These are phyloP conservation scores for Holothuria leucospilota DNA, from an alignment of 53 echinoderm and acorn worm genomes.

Conservation along the genomic window DNA sequence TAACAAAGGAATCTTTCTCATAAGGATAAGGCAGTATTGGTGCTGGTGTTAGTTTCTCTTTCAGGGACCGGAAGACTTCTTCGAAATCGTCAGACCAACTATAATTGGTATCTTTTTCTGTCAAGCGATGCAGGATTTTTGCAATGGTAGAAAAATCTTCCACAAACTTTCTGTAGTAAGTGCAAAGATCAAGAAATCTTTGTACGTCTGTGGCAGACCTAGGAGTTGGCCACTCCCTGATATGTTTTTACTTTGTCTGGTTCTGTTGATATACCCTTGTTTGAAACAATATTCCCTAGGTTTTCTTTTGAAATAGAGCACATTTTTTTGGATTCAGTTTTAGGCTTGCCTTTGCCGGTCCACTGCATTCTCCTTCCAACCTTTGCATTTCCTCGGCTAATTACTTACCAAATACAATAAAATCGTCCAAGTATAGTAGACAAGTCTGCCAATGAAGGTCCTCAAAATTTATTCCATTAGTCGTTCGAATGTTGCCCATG, in stretches of 20 bases:
- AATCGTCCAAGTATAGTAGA: too few relatives aligned
- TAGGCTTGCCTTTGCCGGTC: background rate
- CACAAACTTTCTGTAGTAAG: conserved; percentile 61
- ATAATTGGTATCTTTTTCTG: conserved; percentile 46
- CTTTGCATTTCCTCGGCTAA: too few relatives aligned
- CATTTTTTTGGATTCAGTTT: too few relatives aligned
- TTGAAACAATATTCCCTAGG: conserved; percentile 51
- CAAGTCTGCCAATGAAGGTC: too few relatives aligned
- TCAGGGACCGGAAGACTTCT: conserved; percentile 44
- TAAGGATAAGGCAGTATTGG: conserved; percentile 57
- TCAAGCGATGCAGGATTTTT: conserved; percentile 54
- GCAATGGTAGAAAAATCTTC: conserved; percentile 56
- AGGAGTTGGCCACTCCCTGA: conserved; percentile 56
- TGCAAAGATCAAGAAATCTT: conserved; percentile 55
- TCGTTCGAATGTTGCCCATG: conserved; percentile 78
- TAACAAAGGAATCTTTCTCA: conserved; percentile 25
- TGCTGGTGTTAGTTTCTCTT: conserved; percentile 42
- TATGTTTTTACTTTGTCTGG: conserved; percentile 14
- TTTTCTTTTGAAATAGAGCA: conserved; percentile 15
- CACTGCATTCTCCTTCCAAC: too few relatives aligned
- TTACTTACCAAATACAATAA: too few relatives aligned
- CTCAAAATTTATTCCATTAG: conserved; percentile 77
- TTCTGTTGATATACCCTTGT: conserved; percentile 44
- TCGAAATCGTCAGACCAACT: conserved; percentile 51
- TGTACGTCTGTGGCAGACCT: conserved; percentile 46